These are phyloP conservation scores for Acridotheres tristis DNA, from an alignment of 2,797 vertebrate genomes.

Conservation along the genomic window DNA sequence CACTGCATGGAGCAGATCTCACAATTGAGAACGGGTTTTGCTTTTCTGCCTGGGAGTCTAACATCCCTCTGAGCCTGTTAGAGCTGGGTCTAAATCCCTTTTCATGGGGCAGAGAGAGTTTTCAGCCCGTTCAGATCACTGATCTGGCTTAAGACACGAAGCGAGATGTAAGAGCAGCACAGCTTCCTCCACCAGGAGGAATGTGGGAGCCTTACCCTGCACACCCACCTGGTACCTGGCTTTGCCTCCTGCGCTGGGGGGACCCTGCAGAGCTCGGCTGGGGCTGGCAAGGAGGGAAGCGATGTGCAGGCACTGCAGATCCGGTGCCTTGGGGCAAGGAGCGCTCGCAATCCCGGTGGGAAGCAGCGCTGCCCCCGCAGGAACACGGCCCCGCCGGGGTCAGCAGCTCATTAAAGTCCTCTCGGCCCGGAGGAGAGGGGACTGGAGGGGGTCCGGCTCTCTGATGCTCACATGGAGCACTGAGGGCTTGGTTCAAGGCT, in stretches of 20 bases:
- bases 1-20: fast-evolving
- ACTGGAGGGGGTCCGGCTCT: not conserved
- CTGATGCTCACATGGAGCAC: not conserved
- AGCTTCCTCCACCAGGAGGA: not conserved
- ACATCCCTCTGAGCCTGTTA: fast-evolving
- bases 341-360: not conserved
- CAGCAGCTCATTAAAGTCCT: conserved; percentile 18
- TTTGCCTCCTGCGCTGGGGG: not conserved
- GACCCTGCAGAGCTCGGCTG: not conserved
- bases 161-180: fast-evolving
- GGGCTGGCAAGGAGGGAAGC: not conserved
- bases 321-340: not conserved
- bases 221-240: not conserved
- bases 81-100: not conserved
- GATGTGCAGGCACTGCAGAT: not conserved
- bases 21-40: not conserved
- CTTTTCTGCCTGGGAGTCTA: not conserved
- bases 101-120: not conserved
- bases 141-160: not conserved
- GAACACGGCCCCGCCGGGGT: not conserved
- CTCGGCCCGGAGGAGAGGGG: fast-evolving
- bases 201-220: not conserved
- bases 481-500: not conserved
- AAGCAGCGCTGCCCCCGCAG: not conserved
- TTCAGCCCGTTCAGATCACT: not conserved